A percentile compares a stretch with the other conserved stretches of the same genome.
These are phyloP conservation scores for Drosophila neutralis DNA, from an alignment of 2,888 invertebrate species.

Conservation along the genomic window DNA sequence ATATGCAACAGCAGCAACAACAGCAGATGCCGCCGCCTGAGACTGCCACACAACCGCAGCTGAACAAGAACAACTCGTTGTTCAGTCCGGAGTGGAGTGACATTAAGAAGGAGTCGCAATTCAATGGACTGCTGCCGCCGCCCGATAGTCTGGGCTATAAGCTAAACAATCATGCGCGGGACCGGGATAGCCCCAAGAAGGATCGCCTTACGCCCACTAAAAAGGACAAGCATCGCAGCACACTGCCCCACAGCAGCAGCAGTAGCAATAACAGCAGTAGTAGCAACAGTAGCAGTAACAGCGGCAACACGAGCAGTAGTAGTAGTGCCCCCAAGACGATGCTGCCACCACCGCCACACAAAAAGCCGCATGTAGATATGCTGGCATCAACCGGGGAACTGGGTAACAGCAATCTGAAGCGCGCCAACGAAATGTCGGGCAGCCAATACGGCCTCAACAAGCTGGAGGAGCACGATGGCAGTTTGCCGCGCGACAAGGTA, in stretches of 20 bases:
- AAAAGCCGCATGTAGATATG: slow-evolving; percentile 61
- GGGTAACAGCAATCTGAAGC: slow-evolving; percentile 64
- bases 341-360: slow-evolving; percentile 71
- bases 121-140: slow-evolving; percentile 66
- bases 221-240: slow-evolving; percentile 82
- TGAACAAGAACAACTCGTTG: slow-evolving; percentile 76
- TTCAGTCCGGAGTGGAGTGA: slow-evolving; percentile 85
- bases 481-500: slow-evolving; percentile 79
- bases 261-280: not conserved
- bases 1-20: slow-evolving; percentile 60
- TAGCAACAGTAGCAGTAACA: slow-evolving; percentile 1
- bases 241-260: slow-evolving; percentile 33
- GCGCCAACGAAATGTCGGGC: slow-evolving; percentile 71
- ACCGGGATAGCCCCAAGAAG: slow-evolving; percentile 83
- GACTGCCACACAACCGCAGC: slow-evolving; percentile 27
- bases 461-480: slow-evolving; percentile 73
- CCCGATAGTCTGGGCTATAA: slow-evolving; percentile 60
- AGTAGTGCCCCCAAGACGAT: slow-evolving; percentile 50
- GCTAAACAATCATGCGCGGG: slow-evolving; percentile 69
- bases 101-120: slow-evolving; percentile 71
- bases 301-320: not conserved
- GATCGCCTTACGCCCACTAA: slow-evolving; percentile 80
- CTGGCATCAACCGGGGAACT: slow-evolving; percentile 55
- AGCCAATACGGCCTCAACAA: slow-evolving; percentile 66
- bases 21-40: slow-evolving; percentile 59